phyloP scores from a whole-genome alignment of 2,888 invertebrate genomes.

The Cheilosia grossa region DNA sequence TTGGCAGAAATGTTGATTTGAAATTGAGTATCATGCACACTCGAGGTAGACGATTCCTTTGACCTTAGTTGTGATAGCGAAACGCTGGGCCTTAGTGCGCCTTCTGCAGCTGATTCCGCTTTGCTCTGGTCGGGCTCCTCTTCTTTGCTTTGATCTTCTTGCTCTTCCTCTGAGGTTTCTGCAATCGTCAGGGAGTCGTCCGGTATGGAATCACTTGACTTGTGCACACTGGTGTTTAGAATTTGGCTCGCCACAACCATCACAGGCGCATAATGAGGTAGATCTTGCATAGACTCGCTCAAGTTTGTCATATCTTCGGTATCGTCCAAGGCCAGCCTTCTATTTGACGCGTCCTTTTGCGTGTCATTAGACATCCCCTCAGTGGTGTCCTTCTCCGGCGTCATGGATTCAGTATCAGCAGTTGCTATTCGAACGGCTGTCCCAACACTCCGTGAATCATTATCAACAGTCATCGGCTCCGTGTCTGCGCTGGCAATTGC shows the following conservation, averaged over 20 bases:
- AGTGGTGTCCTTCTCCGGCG: slow-evolving; percentile 42
- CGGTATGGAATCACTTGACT: slow-evolving; percentile 51
- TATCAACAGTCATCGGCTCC: slow-evolving; percentile 47
- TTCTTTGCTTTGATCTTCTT: background rate
- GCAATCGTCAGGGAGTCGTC: slow-evolving; percentile 80
- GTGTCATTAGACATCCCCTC: slow-evolving; percentile 4
- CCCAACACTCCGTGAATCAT: slow-evolving; percentile 30
- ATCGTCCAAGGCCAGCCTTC: slow-evolving; percentile 73
- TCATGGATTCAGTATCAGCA: slow-evolving; percentile 65
- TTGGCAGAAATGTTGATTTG: slow-evolving; percentile 82
- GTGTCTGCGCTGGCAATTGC: slow-evolving; percentile 57
- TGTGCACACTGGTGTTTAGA: slow-evolving; percentile 44
- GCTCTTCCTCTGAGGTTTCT: slow-evolving; percentile 79
- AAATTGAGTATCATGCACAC: slow-evolving; percentile 67
- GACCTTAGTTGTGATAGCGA: slow-evolving; percentile 11
- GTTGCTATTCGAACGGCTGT: slow-evolving; percentile 38
- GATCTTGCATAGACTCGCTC: slow-evolving; percentile 19
- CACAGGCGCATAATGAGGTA: slow-evolving; percentile 41
- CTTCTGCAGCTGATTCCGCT: background rate
- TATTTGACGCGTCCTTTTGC: slow-evolving; percentile 15
- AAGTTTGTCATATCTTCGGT: slow-evolving; percentile 74
- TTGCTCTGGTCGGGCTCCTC: background rate
- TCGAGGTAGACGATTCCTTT: slow-evolving; percentile 31
- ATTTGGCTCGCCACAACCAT: slow-evolving; percentile 25
- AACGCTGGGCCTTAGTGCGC: slow-evolving; percentile 23